These are phyloP conservation scores for Oikopleura dioica DNA, from an alignment of 23 tunicate species.

Conservation along the genomic window DNA sequence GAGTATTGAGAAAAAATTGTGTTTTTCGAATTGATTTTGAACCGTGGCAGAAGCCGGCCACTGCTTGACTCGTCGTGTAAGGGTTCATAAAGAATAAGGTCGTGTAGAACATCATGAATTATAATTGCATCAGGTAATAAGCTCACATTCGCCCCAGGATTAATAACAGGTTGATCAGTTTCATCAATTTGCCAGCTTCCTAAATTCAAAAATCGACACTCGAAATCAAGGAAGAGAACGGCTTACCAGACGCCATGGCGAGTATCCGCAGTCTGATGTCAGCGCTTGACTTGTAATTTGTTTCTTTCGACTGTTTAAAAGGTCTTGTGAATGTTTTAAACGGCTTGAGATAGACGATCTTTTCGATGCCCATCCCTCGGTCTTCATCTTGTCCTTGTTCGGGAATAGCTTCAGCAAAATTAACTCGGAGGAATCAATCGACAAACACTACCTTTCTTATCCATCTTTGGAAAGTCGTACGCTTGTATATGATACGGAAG, in stretches of 20 bases:
- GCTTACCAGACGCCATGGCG: slow-evolving; percentile 6
- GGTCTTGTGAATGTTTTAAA: neutral
- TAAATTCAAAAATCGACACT: neutral
- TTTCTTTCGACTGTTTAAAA: neutral
- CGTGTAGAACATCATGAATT: slow-evolving; percentile 8
- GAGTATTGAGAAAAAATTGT: no score
- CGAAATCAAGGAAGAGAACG: neutral
- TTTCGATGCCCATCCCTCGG: neutral
- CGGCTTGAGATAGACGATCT: neutral
- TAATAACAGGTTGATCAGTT: neutral
- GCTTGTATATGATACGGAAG: neutral
- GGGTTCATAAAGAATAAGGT: neutral
- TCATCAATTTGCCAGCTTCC: slow-evolving; percentile 9
- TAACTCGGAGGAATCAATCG: no score
- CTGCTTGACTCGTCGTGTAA: neutral
- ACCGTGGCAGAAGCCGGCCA: slow-evolving; percentile 3
- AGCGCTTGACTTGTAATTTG: neutral
- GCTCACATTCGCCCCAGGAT: neutral
- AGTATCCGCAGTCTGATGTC: neutral
- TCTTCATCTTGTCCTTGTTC: neutral
- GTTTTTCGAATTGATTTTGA: no score
- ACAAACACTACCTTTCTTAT: neutral
- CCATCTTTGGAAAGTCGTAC: neutral
- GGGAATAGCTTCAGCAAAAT: no score
- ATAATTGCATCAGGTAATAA: neutral